Base-by-base conservation (phyloP, 2,888 invertebrate species). In the Hydrotaea diabolus region DNA sequence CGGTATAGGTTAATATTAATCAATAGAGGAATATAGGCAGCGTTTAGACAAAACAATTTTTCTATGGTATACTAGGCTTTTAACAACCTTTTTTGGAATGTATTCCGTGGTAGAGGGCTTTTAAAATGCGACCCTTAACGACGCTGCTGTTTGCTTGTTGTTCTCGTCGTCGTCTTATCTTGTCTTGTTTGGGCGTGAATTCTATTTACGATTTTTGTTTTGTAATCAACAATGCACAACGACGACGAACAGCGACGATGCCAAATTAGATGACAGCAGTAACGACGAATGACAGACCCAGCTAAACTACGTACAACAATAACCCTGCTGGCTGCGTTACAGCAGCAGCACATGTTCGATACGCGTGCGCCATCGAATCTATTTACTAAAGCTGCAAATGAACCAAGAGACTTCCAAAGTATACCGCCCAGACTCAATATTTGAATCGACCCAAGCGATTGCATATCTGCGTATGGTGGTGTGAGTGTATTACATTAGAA, bases 161-260 rank as follows among this genome's bases (percentile, higher is more conserved):
- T 31, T 31, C 2, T 7, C 36, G 69, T 57, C 62, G n/a, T 55
- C 17, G 49, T 66, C 5, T 66, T 72, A 46, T 83, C 78, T 19
- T 78, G 73, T 66, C 81, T 31, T 31, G 31, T 31, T 31, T 31
- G 31, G 31, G 31, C 31, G 31, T 31, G 31, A 31, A 4, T 80
- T 73, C 71, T 13, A 77, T 77, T 83, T 77, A 53, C 80, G 73
- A 62, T n/a, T 62, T 81, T 19, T 69, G 81, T 79, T 84, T 81
- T 84, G 84, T 84, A 81, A 84, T 81, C 78, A 75, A 59, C 73
- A 71, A 59, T 80, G 46, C 77, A 83, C 64, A 7, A 21, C 39
- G 17, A 19, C 69, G 69, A 46, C 46, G 39, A 19, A 17, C 26
- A 17, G 2, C 39, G 13, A 9, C 62, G 66, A 39, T 66, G 66